phyloP scores from a whole-genome alignment of 2,888 invertebrate genomes.

The Lobophora halterata region DNA sequence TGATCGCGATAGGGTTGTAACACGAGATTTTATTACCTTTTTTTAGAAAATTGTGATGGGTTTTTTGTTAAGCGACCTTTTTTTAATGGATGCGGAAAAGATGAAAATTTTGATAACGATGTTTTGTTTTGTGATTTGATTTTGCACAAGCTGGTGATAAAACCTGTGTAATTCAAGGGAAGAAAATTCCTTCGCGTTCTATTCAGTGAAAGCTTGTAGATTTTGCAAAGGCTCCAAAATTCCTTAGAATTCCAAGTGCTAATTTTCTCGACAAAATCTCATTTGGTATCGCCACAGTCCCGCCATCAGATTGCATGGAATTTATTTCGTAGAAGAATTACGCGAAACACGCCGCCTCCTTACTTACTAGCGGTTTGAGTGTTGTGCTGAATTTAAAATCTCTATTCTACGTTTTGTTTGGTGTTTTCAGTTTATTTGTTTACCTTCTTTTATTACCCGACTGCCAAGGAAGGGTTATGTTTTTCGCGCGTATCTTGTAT shows the following conservation, averaged over 20 bases:
- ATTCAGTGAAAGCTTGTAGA: too few relatives aligned
- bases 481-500: too few relatives aligned
- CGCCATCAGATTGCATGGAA: constrained; percentile 22
- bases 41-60: constrained; percentile 24
- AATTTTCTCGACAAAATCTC: constrained; percentile 19
- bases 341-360: constrained; percentile 10
- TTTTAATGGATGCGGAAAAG: constrained; percentile 35
- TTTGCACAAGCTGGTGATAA: too few relatives aligned
- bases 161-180: too few relatives aligned
- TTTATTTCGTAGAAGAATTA: constrained; percentile 30
- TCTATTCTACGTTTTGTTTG: too few relatives aligned
- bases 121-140: not conserved
- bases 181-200: too few relatives aligned
- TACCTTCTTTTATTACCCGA: too few relatives aligned
- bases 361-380: constrained; percentile 20
- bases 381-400: constrained; percentile 7
- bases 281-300: constrained; percentile 24
- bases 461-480: too few relatives aligned
- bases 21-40: constrained; percentile 38
- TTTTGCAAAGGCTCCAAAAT: too few relatives aligned
- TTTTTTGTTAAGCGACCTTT: constrained; percentile 34
- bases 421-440: too few relatives aligned
- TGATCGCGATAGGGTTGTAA: constrained; percentile 56
- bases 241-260: constrained; percentile 16
- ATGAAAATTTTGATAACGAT: constrained; percentile 20